phyloP scores from a whole-genome alignment of 2,888 invertebrate genomes.

The Dasypolia templi region DNA sequence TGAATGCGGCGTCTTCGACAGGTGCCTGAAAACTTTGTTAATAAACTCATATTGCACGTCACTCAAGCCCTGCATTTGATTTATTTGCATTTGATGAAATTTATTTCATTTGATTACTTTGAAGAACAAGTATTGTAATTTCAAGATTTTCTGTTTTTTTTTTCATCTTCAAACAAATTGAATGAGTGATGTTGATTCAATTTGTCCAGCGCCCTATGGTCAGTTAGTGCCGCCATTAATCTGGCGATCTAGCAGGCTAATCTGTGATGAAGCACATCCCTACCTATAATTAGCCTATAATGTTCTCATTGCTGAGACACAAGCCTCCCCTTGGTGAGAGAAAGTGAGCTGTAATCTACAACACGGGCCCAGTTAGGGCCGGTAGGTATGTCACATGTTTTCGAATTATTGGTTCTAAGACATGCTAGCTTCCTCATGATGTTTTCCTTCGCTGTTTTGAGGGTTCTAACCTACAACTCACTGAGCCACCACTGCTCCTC shows the following conservation, averaged over 20 bases:
- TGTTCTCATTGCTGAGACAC: no score
- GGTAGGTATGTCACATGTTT: no score
- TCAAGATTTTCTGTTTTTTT: constrained; percentile 2
- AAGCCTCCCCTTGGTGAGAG: no score
- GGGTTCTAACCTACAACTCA: no score
- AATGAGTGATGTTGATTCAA: not conserved
- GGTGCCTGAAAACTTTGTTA: constrained; percentile 75
- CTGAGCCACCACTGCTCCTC: no score
- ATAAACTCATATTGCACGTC: constrained; percentile 76
- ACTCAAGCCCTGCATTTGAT: constrained; percentile 51
- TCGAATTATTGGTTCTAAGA: no score
- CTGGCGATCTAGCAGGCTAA: not conserved
- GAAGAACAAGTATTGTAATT: constrained; percentile 33
- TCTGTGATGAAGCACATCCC: no score
- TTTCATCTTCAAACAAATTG: not conserved
- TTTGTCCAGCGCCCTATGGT: not conserved
- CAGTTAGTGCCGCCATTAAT: not conserved
- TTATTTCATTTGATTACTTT: constrained; percentile 47
- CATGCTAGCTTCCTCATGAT: no score
- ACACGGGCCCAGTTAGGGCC: no score
- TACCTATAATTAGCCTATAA: no score
- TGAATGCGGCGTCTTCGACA: constrained; percentile 61
- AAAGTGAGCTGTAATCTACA: no score
- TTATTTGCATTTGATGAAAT: constrained; percentile 49
- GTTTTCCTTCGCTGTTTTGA: no score